phyloP scores from a whole-genome alignment of 2,113 vertebrate genomes.

The Prinia subflava region DNA sequence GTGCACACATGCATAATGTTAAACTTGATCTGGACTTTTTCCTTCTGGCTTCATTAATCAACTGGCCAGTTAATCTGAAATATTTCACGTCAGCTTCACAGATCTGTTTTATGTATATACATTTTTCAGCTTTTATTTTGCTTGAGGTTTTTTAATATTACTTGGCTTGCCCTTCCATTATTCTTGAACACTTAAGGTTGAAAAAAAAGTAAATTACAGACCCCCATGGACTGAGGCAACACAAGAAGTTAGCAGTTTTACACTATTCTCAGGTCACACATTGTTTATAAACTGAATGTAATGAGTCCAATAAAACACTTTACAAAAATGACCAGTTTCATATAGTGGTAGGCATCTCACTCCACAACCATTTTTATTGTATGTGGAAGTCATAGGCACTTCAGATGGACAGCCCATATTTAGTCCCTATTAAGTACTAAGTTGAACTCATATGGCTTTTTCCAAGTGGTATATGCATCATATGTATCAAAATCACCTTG shows the following conservation, averaged over 20 bases:
- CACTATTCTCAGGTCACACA: constrained; percentile 29
- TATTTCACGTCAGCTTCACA: constrained; percentile 61
- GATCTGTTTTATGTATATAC: constrained; percentile 75
- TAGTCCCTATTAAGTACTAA: neutral
- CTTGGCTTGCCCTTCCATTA: constrained; percentile 54
- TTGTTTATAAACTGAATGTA: constrained; percentile 45
- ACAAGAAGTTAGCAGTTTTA: constrained; percentile 58
- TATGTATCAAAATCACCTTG: neutral
- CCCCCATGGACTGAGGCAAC: constrained; percentile 59
- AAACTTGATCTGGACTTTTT: constrained; percentile 59
- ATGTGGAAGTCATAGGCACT: neutral
- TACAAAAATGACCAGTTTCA: neutral
- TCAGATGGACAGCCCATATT: neutral
- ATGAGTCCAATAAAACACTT: neutral
- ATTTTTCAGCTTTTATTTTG: constrained; percentile 72
- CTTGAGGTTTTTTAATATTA: constrained; percentile 51
- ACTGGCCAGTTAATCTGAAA: constrained; percentile 65
- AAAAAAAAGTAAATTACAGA: constrained; percentile 66
- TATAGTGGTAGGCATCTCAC: neutral
- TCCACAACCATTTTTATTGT: neutral
- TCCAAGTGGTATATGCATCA: neutral
- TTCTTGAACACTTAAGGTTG: constrained; percentile 54
- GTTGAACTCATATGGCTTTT: neutral
- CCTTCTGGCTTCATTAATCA: constrained; percentile 70
- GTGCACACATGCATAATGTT: neutral